Base-by-base conservation (phyloP, 2,113 vertebrate species). In the Arvicanthis niloticus region DNA sequence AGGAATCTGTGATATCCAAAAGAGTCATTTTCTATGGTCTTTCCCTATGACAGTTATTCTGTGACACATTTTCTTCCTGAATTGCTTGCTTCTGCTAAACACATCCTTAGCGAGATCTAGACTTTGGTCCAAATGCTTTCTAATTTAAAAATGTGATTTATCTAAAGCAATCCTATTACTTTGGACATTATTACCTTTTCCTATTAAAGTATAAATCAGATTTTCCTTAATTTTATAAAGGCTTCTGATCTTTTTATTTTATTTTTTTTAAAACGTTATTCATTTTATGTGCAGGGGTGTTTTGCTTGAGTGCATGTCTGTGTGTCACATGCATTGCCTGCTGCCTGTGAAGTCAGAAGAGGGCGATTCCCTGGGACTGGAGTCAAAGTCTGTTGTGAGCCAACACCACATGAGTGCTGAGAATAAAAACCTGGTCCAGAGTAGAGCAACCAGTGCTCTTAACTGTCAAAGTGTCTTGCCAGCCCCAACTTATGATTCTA, bases 61-160 rank as follows among this genome's bases (percentile, higher is more conserved):
- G 31, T 10, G 40, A 42, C 76, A 89, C 62, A 48, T 6, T 11
- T 17, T 37, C 53, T 58, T 91, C 48, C 45, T n/a, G 29, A 72
- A 37, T 82, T 77, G 7, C 68, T 89, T 81, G 56, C 48, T 67
- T 60, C n/a, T 70, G 34, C 40, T 58, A n/a, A 93, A 42, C 17
- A n/a, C 34, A 58, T 70, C 37, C 62, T 82, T 22, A 16, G 68
- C 34, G 22, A 10, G 40, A 45, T 90, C 53, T 91, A 45, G 7
- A n/a, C 67, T 19, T 94, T 80, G 76, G 75, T 93, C 80, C 81
- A 92, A 81, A 80, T 92, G 56, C 76, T 82, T 85, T 91, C 78
- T 88, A 77, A 82, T 89, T 31, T n/a, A n/a, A n/a, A n/a, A n/a
- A n/a, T 21, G 9, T 87, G 10, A 29, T 87, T 75, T 85, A 7